Base-by-base conservation (phyloP, 2,888 invertebrate species). In the Pemphredon lugubris region DNA sequence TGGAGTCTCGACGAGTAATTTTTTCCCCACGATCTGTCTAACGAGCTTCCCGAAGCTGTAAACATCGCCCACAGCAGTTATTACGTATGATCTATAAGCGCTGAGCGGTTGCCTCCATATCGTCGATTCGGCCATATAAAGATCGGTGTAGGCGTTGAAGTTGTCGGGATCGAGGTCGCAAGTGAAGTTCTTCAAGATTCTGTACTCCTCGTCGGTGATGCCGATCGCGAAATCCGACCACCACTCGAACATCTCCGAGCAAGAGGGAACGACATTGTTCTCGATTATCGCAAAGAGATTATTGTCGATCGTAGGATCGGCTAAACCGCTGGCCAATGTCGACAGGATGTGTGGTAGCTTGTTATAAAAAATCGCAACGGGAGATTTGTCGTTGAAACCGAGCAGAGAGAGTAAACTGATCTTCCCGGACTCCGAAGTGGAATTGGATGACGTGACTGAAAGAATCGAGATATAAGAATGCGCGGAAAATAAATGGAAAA, bases 1-100 rank as follows among this genome's bases (percentile, higher is more conserved):
- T 0, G 92, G 90, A 64, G 90, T 90, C 0, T 91, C 77, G 40
- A 91, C 88, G 0, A n/a, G 87, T 84, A 0, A 87, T 75, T 44
- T 86, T 86, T 0, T 70, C 70, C 0, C 39, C 32, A 0, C 39
- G 3, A 0, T 34, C 3, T 58, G 26, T 1, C 51, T 42, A 0
- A 82, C 54, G 0, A 69, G 18, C 13, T 77, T 64, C 0, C 40
- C 66, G 3, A 86, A 58, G 53, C 86, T 77, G 54, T 81, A 78
- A 4, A 84, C 1, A 34, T 85, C 84, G 11, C 64, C 53, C 2
- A 77, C 44, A 18, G 75, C 63, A 0, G 75, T 69, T 9, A 76
- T 64, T 20, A 83, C 45, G 16, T 79, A 77, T 1, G 77, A 78
- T n/a, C 78, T 79, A 57, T 88, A 88, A 2, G 64, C 57, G 0